Evolutionary conservation across 2,113 vertebrate species (phyloP).

Genomic region (Charadrius vociferus): DNA sequence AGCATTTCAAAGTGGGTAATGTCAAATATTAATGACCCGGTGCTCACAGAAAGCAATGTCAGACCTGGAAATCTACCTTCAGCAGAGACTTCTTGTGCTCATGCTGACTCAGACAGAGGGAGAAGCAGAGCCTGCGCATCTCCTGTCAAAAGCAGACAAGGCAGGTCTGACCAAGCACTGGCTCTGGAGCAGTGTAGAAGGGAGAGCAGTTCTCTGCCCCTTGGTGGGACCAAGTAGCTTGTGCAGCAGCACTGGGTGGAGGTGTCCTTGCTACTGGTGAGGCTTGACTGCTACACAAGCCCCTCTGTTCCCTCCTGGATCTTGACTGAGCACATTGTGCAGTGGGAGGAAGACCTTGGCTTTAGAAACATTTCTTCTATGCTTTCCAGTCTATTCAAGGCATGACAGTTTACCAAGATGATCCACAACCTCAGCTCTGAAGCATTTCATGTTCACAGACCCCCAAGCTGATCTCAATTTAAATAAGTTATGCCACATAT

Average conservation of each 20-base stretch:
- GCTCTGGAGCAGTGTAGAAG: background rate
- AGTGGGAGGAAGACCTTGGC: background rate
- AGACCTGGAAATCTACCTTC: background rate
- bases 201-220: background rate
- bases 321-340: background rate
- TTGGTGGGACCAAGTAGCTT: background rate
- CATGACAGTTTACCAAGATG: background rate
- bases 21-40: background rate
- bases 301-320: background rate
- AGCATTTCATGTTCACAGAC: background rate
- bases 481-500: background rate
- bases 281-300: background rate
- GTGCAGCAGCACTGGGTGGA: background rate
- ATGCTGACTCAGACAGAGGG: background rate
- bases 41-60: background rate
- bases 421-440: background rate
- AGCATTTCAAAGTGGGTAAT: background rate
- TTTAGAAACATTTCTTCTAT: background rate
- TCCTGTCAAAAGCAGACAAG: background rate
- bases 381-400: background rate
- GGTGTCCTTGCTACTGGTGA: background rate
- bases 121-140: background rate
- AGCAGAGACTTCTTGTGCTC: background rate
- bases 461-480: background rate
- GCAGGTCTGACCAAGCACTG: background rate